Conservation (phyloP, 2,797 vertebrate species). For the Pipistrellus pipistrellus region DNA sequence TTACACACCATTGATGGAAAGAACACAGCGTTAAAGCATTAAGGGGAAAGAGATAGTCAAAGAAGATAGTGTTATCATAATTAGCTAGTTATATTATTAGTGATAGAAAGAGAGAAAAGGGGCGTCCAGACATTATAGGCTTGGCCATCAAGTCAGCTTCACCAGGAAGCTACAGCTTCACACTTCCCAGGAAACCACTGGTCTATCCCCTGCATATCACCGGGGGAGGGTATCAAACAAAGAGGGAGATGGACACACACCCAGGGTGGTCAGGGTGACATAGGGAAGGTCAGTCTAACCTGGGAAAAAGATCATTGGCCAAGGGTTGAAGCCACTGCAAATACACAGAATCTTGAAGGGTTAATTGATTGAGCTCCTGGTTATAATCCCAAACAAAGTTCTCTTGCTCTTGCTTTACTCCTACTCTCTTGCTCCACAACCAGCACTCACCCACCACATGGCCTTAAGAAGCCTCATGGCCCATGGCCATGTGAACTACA, state of each 20-base stretch:
- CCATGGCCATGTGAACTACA: not conserved
- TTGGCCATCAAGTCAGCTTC: not conserved
- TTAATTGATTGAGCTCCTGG: not conserved
- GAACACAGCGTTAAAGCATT: not conserved
- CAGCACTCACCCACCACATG: not conserved
- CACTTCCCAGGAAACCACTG: not conserved
- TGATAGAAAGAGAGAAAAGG: not conserved
- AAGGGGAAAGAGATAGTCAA: not conserved
- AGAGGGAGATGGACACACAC: not conserved
- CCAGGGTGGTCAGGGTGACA: no score
- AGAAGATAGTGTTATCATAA: not conserved
- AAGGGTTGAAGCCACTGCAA: not conserved
- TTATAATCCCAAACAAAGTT: not conserved
- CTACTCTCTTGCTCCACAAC: not conserved
- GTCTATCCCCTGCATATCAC: not conserved
- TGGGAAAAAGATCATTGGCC: not conserved
- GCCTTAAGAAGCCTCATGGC: not conserved
- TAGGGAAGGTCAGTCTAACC: no score
- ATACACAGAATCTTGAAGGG: not conserved
- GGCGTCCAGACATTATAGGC: not conserved
- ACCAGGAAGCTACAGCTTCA: not conserved
- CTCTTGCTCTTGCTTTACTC: not conserved
- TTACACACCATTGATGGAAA: not conserved
- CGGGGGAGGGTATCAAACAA: not conserved
- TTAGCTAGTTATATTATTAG: not conserved